A percentile compares a stretch with the other conserved stretches of the same genome.
These are phyloP conservation scores for Ptycholaimellus sp. DNA, from an alignment of 2,888 invertebrate genomes.

Conservation along the genomic window DNA sequence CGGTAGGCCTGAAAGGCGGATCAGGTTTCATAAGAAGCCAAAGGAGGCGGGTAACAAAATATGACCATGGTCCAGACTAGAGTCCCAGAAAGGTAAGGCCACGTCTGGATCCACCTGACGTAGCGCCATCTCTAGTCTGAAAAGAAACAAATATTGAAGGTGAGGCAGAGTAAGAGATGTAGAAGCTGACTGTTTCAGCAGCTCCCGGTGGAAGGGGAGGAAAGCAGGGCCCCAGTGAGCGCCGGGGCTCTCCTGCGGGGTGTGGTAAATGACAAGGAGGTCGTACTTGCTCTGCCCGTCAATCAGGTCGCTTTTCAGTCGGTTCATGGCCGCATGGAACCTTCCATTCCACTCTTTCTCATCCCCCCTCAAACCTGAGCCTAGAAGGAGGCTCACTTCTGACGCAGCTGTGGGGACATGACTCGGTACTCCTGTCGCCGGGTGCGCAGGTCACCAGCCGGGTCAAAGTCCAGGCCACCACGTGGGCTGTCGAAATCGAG, in stretches of 20 bases:
- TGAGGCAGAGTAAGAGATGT: neutral
- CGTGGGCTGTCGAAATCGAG: neutral
- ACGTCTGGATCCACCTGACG: conserved; percentile 13
- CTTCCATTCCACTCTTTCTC: too few relatives aligned
- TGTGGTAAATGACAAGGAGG: conserved; percentile 5
- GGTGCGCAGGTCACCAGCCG: neutral
- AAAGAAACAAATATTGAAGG: neutral
- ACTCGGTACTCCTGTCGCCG: conserved; percentile 4
- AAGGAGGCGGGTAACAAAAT: conserved; percentile 7
- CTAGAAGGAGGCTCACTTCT: too few relatives aligned
- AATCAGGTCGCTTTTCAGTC: conserved; percentile 4
- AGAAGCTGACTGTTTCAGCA: neutral
- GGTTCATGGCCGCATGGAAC: conserved; percentile 4
- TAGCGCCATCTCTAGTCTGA: conserved; percentile 5
- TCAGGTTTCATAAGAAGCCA: too few relatives aligned
- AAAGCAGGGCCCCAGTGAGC: conserved; percentile 3
- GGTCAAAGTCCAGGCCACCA: neutral
- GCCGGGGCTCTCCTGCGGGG: conserved; percentile 5
- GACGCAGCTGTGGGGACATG: conserved; percentile 2
- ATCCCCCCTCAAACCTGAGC: too few relatives aligned
- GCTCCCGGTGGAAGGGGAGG: neutral
- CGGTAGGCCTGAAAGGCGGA: conserved; percentile 11
- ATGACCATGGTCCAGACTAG: conserved; percentile 14
- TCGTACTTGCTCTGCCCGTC: conserved; percentile 7
- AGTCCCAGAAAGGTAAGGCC: conserved; percentile 20